Percentiles rank a stretch among this genome's conserved stretches.
Conservation (phyloP, 2,888 invertebrate species). For the Netelia virgata region DNA sequence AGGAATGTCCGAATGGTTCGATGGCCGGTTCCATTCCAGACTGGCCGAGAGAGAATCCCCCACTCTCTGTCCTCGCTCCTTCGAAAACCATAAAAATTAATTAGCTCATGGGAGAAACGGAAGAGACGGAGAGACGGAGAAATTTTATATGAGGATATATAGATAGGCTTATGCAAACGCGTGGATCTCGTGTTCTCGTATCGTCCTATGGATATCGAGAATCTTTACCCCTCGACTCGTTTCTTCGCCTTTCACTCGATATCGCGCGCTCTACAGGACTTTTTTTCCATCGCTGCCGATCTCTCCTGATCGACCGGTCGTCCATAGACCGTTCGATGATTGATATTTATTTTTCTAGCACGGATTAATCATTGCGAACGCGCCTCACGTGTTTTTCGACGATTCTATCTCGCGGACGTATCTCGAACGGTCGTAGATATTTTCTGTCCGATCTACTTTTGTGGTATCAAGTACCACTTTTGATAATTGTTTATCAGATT, state of each 20-base stretch:
- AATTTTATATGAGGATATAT: not conserved
- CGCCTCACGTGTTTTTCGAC: not conserved
- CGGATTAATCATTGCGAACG: slow-evolving; percentile 68
- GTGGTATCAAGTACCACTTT: no score
- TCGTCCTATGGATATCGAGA: slow-evolving; percentile 14
- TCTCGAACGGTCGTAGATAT: not conserved
- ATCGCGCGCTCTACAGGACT: slow-evolving; percentile 5
- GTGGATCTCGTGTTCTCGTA: slow-evolving; percentile 21
- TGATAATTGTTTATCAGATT: no score
- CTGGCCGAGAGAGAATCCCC: slow-evolving; percentile 25
- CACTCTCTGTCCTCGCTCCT: not conserved
- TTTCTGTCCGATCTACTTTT: not conserved
- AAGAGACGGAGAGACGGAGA: slow-evolving; percentile 27
- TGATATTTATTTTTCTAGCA: slow-evolving; percentile 63
- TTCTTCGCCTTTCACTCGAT: slow-evolving; percentile 27
- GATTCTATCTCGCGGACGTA: not conserved
- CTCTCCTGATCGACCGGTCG: slow-evolving; percentile 57
- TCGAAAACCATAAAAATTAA: slow-evolving; percentile 79
- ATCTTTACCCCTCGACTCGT: not conserved
- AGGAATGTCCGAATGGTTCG: slow-evolving; percentile 68
- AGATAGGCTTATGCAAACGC: not conserved
- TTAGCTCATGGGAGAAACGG: slow-evolving; percentile 70
- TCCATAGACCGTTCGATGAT: slow-evolving; percentile 70
- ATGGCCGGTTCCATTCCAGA: slow-evolving; percentile 54
- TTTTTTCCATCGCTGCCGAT: not conserved